Evolutionary conservation across 2,888 invertebrate genomes (phyloP).

Genomic region (Synergus itoensis): DNA sequence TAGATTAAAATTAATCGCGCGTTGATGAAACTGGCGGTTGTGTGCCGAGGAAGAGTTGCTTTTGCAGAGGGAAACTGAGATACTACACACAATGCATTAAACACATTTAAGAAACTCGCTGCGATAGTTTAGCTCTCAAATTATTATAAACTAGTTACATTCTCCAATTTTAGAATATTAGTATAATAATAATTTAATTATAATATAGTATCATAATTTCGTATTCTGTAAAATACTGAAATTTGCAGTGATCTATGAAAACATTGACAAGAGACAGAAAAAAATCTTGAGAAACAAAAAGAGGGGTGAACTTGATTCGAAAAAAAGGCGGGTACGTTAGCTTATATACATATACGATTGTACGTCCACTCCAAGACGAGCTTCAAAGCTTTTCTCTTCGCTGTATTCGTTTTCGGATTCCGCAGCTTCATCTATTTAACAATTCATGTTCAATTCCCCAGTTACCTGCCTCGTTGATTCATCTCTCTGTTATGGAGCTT

Average conservation of each 20-base stretch:
- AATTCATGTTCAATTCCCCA: slow-evolving; percentile 64
- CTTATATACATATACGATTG: not conserved
- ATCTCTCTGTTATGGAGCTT: slow-evolving; percentile 11
- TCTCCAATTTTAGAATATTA: too few relatives aligned
- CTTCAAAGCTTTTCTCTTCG: slow-evolving; percentile 18
- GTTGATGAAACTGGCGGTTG: slow-evolving; percentile 65
- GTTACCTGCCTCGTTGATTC: slow-evolving; percentile 55
- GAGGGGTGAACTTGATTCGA: not conserved
- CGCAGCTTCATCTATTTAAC: slow-evolving; percentile 60
- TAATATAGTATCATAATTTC: too few relatives aligned
- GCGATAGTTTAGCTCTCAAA: not conserved
- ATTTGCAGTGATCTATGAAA: not conserved
- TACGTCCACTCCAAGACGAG: slow-evolving; percentile 1
- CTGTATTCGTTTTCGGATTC: slow-evolving; percentile 59
- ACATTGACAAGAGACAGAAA: not conserved
- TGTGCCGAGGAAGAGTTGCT: slow-evolving; percentile 36
- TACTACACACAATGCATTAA: not conserved
- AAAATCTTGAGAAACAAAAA: not conserved
- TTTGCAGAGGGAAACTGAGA: slow-evolving; percentile 22
- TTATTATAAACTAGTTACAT: not conserved
- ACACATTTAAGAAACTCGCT: not conserved
- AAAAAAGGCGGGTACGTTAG: not conserved
- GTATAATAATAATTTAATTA: too few relatives aligned
- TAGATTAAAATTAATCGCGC: slow-evolving; percentile 73
- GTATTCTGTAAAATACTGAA: too few relatives aligned